Percentiles rank a stretch among this genome's conserved stretches.
Conservation (phyloP, 1,140 invertebrate genomes). For the Neodiprion lecontei region DNA sequence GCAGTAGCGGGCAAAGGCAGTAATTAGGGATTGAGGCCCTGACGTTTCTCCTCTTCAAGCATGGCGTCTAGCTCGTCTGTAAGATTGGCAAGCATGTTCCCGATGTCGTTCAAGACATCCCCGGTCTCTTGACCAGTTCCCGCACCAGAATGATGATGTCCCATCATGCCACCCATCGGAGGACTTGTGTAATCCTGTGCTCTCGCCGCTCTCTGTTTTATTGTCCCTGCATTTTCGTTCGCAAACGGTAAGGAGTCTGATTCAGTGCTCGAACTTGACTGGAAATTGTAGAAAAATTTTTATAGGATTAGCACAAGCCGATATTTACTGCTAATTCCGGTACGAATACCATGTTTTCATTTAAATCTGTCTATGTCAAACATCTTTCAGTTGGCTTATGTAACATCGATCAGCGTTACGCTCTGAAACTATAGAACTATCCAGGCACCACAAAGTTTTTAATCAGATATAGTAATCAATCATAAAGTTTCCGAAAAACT, state of each 20-base stretch:
- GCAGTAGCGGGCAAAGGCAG: constrained; percentile 14
- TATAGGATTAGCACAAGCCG: not conserved
- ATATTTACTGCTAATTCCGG: not conserved
- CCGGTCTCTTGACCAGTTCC: constrained; percentile 69
- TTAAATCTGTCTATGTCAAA: not conserved
- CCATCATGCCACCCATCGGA: constrained; percentile 37
- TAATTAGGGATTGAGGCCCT: constrained; percentile 69
- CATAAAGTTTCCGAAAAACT: too few species aligned
- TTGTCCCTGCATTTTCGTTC: constrained; percentile 98
- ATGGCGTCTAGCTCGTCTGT: constrained; percentile 94
- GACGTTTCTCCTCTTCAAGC: constrained; percentile 89
- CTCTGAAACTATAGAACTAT: too few species aligned
- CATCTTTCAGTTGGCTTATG: too few species aligned
- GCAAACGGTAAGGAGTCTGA: constrained; percentile 97
- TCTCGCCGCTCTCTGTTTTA: constrained; percentile 78
- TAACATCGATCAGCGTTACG: too few species aligned
- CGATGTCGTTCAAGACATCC: constrained; percentile 95
- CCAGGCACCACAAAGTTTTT: too few species aligned
- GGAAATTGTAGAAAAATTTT: constrained; percentile 41
- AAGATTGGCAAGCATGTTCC: constrained; percentile 93
- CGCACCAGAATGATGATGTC: constrained; percentile 23
- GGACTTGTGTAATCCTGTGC: constrained; percentile 61
- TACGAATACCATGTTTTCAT: not conserved
- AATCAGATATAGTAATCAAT: too few species aligned
- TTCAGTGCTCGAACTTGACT: constrained; percentile 95